Conservation (phyloP, 2,113 vertebrate genomes). For the Ptilorrhoa leucosticta region DNA sequence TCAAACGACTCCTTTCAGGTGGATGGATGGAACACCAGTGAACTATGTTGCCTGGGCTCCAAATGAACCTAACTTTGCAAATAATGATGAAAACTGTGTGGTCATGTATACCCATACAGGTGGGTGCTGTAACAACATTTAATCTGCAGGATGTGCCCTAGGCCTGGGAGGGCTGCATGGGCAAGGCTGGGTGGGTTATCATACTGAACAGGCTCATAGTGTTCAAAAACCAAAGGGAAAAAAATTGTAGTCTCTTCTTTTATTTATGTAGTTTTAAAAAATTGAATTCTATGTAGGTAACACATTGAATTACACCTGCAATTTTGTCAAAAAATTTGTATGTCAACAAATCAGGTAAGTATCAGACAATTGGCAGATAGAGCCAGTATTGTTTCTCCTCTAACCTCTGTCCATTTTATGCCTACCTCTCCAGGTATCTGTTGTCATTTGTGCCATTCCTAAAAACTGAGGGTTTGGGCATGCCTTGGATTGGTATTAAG, state of each 20-base stretch:
- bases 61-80: constrained; percentile 94
- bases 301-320: not conserved
- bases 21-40: constrained; percentile 86
- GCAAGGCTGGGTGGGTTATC: not conserved
- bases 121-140: constrained; percentile 26
- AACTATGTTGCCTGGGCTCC: constrained; percentile 86
- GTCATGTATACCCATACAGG: constrained; percentile 86
- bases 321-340: not conserved
- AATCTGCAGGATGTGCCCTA: not conserved
- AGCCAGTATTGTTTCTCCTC: not conserved
- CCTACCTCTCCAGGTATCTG: not conserved
- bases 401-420: not conserved
- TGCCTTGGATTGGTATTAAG: not conserved
- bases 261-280: not conserved
- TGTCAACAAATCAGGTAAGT: not conserved
- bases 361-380: not conserved
- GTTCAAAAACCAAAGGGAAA: not conserved
- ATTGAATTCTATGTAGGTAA: not conserved
- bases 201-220: not conserved
- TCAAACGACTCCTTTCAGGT: constrained; percentile 72
- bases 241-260: not conserved
- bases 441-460: not conserved
- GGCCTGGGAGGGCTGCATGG: not conserved
- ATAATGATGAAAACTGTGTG: constrained; percentile 96
- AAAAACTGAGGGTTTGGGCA: not conserved